Evolutionary conservation across 1,140 invertebrate species (phyloP).

Genomic region (Euura lappo): DNA sequence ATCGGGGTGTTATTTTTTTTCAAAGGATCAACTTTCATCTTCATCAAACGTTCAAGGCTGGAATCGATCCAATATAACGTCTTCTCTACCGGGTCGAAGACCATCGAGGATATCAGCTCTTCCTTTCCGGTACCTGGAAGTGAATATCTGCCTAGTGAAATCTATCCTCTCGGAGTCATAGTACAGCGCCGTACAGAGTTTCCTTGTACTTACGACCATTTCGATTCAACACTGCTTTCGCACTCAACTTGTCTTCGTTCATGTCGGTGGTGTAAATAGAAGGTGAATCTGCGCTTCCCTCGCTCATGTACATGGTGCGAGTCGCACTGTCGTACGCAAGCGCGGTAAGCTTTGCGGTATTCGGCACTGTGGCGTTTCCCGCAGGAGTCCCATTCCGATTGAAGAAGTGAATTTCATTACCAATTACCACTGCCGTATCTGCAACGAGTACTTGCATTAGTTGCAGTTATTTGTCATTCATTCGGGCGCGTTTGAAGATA

Average conservation of each 20-base stretch:
- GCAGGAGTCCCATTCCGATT: constrained; percentile 61
- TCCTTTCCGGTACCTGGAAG: constrained; percentile 48
- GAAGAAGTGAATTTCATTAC: constrained; percentile 69
- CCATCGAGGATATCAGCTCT: constrained; percentile 58
- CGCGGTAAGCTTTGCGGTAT: constrained; percentile 59
- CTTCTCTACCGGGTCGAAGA: constrained; percentile 68
- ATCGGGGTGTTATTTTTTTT: constrained; percentile 46
- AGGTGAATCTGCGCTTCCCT: constrained; percentile 63
- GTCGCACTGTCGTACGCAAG: constrained; percentile 70
- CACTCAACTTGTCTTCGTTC: constrained; percentile 41
- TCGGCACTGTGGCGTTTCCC: constrained; percentile 50
- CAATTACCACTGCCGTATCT: constrained; percentile 73
- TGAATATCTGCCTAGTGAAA: constrained; percentile 9
- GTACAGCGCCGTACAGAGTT: too few relatives aligned
- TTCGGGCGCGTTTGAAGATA: too few relatives aligned
- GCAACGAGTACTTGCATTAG: constrained; percentile 43
- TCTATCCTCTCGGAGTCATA: too few relatives aligned
- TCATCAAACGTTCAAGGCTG: constrained; percentile 67
- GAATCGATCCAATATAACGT: constrained; percentile 75
- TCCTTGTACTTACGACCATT: not conserved
- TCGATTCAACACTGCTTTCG: constrained; percentile 40
- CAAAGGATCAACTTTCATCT: constrained; percentile 56
- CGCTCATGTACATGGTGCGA: constrained; percentile 69
- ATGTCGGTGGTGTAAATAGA: constrained; percentile 69
- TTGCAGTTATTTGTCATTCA: too few relatives aligned